Percentiles rank a stretch among this genome's conserved stretches.
phyloP scores from a whole-genome alignment of 2,797 vertebrate species.

The Poecile montanus region DNA sequence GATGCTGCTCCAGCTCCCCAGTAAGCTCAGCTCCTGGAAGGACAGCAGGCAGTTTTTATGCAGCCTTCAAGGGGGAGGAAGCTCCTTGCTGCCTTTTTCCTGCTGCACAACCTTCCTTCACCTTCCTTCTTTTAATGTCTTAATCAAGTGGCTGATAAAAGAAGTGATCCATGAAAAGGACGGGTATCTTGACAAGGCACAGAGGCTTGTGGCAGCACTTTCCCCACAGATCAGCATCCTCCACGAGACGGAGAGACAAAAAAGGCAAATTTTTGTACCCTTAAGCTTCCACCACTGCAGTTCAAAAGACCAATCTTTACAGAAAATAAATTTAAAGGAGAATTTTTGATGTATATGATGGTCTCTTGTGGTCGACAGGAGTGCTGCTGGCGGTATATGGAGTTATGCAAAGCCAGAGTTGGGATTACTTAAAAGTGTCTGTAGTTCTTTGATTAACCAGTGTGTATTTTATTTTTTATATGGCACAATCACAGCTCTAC shows the following conservation, averaged over 20 bases:
- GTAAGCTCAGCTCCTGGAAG: not conserved
- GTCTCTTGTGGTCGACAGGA: constrained; percentile 79
- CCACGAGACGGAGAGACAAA: constrained; percentile 51
- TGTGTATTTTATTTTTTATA: constrained; percentile 81
- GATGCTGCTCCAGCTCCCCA: accelerated
- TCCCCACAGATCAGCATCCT: constrained; percentile 66
- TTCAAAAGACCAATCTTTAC: constrained; percentile 85
- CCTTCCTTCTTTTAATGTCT: constrained; percentile 76
- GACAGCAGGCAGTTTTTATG: not conserved
- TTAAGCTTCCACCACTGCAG: constrained; percentile 77
- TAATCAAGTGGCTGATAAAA: constrained; percentile 77
- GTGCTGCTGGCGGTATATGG: constrained; percentile 74
- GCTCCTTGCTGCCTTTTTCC: constrained; percentile 6
- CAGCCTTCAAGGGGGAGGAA: constrained; percentile 3
- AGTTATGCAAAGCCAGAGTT: constrained; percentile 77
- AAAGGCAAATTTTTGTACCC: constrained; percentile 78
- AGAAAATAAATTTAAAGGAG: constrained; percentile 85
- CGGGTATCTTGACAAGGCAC: constrained; percentile 62
- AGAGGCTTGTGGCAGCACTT: constrained; percentile 56
- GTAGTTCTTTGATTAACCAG: constrained; percentile 80
- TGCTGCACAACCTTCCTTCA: constrained; percentile 74
- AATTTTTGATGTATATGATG: constrained; percentile 83
- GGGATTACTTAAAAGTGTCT: constrained; percentile 81
- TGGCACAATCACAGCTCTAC: constrained; percentile 76
- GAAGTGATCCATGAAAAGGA: constrained; percentile 74